Evolutionary conservation across 53 echinoderm and acorn worm species (phyloP).

Genomic region (Astropecten irregularis): DNA sequence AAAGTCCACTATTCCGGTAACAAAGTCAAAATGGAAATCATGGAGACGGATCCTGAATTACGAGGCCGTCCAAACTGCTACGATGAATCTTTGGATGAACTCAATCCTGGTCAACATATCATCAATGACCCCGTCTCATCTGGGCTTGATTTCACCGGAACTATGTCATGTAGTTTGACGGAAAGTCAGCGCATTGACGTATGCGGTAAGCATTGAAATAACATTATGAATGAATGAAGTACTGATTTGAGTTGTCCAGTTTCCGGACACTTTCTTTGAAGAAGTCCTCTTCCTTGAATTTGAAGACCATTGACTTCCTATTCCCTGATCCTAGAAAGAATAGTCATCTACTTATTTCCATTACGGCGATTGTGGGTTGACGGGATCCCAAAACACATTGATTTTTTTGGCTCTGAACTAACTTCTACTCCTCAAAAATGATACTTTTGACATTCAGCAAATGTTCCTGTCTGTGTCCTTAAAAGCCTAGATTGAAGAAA

Average conservation of each 20-base stretch:
- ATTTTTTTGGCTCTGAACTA: too few species aligned
- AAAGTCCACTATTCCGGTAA: conserved; percentile 47
- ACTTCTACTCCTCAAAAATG: too few species aligned
- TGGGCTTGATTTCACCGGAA: conserved; percentile 11
- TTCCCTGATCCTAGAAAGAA: neutral
- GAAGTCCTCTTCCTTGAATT: too few species aligned
- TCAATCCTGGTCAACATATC: neutral
- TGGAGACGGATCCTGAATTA: conserved; percentile 55
- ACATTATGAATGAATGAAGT: too few species aligned
- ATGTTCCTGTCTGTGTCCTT: too few species aligned
- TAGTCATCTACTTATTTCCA: too few species aligned
- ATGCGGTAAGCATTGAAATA: conserved; percentile 15
- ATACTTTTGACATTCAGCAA: too few species aligned
- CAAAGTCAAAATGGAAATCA: conserved; percentile 49
- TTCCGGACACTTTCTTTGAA: too few species aligned
- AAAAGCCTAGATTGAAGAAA: too few species aligned
- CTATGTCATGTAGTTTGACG: conserved; percentile 5
- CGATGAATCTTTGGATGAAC: neutral
- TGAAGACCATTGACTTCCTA: too few species aligned
- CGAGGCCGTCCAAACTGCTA: conserved; percentile 33
- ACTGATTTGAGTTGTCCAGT: neutral
- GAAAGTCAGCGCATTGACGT: conserved; percentile 42
- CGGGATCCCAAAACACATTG: too few species aligned
- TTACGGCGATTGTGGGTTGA: too few species aligned
- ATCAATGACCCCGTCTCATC: neutral